Conservation (phyloP, 2,888 invertebrate species). For the Platerodrilus igneus region DNA sequence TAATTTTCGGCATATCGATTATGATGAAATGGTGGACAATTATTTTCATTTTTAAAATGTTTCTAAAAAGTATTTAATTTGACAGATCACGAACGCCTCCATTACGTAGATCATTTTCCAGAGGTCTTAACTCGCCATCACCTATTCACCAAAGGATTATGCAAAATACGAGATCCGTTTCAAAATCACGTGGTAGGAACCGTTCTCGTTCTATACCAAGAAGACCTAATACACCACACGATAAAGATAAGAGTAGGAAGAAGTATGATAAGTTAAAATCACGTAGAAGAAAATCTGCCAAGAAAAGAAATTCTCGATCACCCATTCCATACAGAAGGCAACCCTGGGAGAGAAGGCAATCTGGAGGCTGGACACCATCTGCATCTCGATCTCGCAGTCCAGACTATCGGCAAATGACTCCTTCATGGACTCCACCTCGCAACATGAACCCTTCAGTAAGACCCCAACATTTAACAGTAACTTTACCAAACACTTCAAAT, state of each 20-base stretch:
- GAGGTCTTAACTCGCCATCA: conserved; percentile 34
- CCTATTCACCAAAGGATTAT: conserved; percentile 30
- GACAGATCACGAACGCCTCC: conserved; percentile 34
- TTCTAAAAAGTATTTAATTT: background rate
- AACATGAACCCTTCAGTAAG: conserved; percentile 44
- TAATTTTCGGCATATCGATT: too few species aligned
- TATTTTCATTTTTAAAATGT: too few species aligned
- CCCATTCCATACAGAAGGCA: conserved; percentile 40
- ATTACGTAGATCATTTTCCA: conserved; percentile 41
- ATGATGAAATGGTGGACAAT: too few species aligned
- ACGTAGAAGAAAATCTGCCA: conserved; percentile 40
- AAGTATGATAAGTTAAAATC: conserved; percentile 37
- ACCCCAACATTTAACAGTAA: conserved; percentile 56
- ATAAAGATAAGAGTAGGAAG: conserved; percentile 42
- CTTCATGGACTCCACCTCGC: conserved; percentile 62
- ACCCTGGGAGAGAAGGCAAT: conserved; percentile 26
- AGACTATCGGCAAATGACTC: conserved; percentile 37
- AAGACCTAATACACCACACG: conserved; percentile 38
- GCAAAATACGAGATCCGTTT: conserved; percentile 21
- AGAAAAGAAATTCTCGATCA: conserved; percentile 38
- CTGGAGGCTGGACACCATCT: conserved; percentile 50
- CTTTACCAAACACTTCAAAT: conserved; percentile 55
- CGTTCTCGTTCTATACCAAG: conserved; percentile 37
- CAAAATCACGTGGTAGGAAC: conserved; percentile 26
- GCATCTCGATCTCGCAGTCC: conserved; percentile 58